Conservation (phyloP, 2,113 vertebrate species). For the Eidolon helvum region DNA sequence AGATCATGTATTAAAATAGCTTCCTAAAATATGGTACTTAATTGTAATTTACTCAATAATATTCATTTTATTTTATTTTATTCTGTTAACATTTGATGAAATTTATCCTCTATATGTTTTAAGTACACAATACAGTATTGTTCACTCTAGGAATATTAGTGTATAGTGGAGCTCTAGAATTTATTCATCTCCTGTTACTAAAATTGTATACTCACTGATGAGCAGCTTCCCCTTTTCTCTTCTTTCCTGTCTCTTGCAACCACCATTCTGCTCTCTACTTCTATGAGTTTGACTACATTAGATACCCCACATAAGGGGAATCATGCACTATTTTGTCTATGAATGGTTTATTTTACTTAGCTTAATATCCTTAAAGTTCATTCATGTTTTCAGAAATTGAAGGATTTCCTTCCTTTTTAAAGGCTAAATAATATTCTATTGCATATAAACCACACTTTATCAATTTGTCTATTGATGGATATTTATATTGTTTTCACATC, state of each 20-base stretch:
- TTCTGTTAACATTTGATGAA: background rate
- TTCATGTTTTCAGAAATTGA: background rate
- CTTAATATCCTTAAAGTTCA: background rate
- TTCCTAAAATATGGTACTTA: slow-evolving; percentile 12
- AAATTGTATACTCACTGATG: background rate
- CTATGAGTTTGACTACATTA: background rate
- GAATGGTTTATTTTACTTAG: background rate
- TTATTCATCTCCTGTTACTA: background rate
- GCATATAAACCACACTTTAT: background rate
- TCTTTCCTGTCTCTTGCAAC: background rate
- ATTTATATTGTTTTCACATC: background rate
- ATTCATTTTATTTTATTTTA: background rate
- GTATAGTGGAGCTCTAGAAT: background rate
- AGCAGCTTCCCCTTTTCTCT: background rate
- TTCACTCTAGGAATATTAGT: background rate
- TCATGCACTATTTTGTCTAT: background rate
- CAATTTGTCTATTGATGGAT: background rate
- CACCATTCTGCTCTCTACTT: background rate
- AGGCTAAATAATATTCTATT: background rate
- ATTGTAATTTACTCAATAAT: background rate
- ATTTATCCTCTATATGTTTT: background rate
- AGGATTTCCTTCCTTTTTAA: background rate
- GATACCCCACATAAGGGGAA: background rate
- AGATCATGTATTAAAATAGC: background rate
- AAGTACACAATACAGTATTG: background rate